These are phyloP conservation scores for Arctopsyche grandis DNA, from an alignment of 1,140 invertebrate species.

Conservation along the genomic window DNA sequence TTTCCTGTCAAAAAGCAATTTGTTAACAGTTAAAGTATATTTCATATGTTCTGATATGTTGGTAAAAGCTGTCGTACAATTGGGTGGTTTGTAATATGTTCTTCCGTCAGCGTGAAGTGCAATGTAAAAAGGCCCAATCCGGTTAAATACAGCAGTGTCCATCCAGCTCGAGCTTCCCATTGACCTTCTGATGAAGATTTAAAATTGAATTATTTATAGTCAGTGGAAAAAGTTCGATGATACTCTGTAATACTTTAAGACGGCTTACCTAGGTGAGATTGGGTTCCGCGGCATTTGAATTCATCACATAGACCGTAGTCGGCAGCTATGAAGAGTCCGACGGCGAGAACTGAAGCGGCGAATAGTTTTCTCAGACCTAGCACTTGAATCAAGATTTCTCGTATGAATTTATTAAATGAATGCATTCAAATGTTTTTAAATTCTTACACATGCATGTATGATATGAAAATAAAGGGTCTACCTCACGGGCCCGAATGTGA, in stretches of 20 bases:
- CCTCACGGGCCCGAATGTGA: too few relatives aligned
- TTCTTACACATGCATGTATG: not conserved
- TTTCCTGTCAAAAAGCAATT: slow-evolving; percentile 13
- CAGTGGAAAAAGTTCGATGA: too few relatives aligned
- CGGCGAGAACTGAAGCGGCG: slow-evolving; percentile 69
- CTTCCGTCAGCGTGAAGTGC: slow-evolving; percentile 63
- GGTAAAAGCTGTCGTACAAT: slow-evolving; percentile 3
- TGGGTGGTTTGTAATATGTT: slow-evolving; percentile 38
- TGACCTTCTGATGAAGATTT: slow-evolving; percentile 60
- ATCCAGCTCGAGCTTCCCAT: slow-evolving; percentile 67
- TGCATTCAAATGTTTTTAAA: not conserved
- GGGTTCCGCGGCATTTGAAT: slow-evolving; percentile 69
- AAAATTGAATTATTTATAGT: slow-evolving; percentile 7
- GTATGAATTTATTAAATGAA: not conserved
- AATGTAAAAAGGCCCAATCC: slow-evolving; percentile 66
- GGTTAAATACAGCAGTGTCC: slow-evolving; percentile 68
- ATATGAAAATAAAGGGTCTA: not conserved
- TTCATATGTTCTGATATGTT: not conserved
- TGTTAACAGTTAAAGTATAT: not conserved
- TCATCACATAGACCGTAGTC: slow-evolving; percentile 72
- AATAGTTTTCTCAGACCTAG: slow-evolving; percentile 71
- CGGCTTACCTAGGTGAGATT: slow-evolving; percentile 56
- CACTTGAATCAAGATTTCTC: slow-evolving; percentile 58
- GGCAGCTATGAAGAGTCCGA: slow-evolving; percentile 70
- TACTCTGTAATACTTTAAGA: not conserved